A percentile compares a stretch with the other conserved stretches of the same genome.
Evolutionary conservation across 1,140 invertebrate genomes (phyloP).

Genomic region (Bathynomus jamesi): DNA sequence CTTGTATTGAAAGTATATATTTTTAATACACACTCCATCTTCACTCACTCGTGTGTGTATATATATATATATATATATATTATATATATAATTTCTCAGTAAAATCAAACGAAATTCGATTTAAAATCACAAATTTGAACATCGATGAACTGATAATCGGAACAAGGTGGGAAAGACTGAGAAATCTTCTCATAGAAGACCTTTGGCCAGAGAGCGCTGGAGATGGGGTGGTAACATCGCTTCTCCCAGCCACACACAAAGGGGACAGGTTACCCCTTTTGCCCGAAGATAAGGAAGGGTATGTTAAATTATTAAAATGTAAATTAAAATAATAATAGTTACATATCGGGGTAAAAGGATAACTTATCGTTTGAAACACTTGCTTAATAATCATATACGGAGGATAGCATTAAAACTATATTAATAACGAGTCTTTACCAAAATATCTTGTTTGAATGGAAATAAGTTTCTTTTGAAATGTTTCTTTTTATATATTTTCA

Average conservation of each 20-base stretch:
- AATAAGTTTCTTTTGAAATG: conserved; percentile 14
- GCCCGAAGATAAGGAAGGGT: conserved; percentile 80
- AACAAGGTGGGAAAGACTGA: neutral
- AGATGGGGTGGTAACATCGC: conserved; percentile 60
- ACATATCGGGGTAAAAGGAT: neutral
- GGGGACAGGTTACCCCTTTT: conserved; percentile 70
- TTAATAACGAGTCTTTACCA: too few species aligned
- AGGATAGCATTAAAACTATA: too few species aligned
- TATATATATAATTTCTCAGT: too few species aligned
- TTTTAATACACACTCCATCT: too few species aligned
- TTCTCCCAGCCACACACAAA: conserved; percentile 57
- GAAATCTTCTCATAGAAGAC: neutral
- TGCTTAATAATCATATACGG: too few species aligned
- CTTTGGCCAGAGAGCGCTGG: neutral
- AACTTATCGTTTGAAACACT: too few species aligned
- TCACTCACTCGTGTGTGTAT: too few species aligned
- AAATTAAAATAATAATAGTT: too few species aligned
- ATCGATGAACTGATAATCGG: neutral
- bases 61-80: too few species aligned
- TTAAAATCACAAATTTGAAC: neutral
- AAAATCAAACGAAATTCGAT: neutral
- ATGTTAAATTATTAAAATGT: too few species aligned
- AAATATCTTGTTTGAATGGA: too few species aligned
- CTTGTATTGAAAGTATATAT: too few species aligned
- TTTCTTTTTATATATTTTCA: conserved; percentile 4